These are phyloP conservation scores for Cariama cristata DNA, from an alignment of 2,113 vertebrate genomes.

Conservation along the genomic window DNA sequence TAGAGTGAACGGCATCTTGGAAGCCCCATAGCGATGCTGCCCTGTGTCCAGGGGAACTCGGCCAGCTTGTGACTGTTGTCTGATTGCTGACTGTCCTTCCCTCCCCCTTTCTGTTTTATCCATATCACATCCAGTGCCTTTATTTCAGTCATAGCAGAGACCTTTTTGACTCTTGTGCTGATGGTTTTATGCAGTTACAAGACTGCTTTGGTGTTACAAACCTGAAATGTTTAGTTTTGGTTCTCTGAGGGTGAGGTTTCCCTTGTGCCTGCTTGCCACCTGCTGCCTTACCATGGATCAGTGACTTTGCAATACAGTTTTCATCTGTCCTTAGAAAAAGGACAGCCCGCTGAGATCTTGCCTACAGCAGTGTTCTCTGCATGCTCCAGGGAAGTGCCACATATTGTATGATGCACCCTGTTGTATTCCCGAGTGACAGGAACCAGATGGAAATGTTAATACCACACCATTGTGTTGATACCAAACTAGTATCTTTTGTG, in stretches of 20 bases:
- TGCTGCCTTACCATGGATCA: not conserved
- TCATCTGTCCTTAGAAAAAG: not conserved
- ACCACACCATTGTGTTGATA: rapidly evolving
- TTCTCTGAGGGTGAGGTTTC: not conserved
- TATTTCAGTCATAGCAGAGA: not conserved
- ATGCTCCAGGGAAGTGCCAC: not conserved
- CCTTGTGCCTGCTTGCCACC: not conserved
- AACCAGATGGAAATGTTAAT: not conserved
- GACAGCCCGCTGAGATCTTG: not conserved
- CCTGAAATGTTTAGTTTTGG: not conserved
- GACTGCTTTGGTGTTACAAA: not conserved
- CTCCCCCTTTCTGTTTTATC: not conserved
- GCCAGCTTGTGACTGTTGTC: not conserved
- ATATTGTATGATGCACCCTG: not conserved
- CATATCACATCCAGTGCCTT: not conserved
- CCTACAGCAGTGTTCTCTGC: not conserved
- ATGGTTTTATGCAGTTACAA: not conserved
- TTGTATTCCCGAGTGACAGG: not conserved
- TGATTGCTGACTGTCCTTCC: not conserved
- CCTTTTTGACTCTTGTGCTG: not conserved
- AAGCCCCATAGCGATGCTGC: rapidly evolving
- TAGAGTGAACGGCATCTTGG: not conserved
- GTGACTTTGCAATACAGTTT: not conserved
- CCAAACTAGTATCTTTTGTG: not conserved
- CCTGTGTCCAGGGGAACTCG: too few species aligned